Conservation (phyloP, 1,140 invertebrate genomes). For the Drosophila subobscura region DNA sequence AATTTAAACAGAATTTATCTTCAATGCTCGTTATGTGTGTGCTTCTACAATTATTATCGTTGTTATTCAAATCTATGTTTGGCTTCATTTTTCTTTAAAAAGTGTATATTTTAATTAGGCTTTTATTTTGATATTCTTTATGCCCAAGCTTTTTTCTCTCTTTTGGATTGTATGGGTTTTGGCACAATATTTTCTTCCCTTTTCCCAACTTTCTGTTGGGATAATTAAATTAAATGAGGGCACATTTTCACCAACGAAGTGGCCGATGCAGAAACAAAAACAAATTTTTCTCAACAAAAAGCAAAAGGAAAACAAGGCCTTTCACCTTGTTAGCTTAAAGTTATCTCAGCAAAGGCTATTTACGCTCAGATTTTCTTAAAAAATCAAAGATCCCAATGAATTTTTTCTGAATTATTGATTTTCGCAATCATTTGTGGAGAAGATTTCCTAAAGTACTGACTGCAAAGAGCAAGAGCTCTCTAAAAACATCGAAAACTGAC, state of each 20-base stretch:
- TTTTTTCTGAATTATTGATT: too few relatives aligned
- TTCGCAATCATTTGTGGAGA: too few relatives aligned
- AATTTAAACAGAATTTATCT: too few relatives aligned
- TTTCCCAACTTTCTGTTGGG: background rate
- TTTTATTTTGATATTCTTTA: constrained; percentile 27
- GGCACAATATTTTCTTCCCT: constrained; percentile 5
- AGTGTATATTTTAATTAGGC: constrained; percentile 14
- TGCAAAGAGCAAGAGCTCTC: too few relatives aligned
- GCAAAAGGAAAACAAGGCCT: constrained; percentile 10
- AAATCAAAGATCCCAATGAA: too few relatives aligned
- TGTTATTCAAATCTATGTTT: background rate
- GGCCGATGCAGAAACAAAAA: constrained; percentile 5
- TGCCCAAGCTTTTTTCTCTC: constrained; percentile 6
- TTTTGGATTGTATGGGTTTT: constrained; percentile 12
- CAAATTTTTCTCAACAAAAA: constrained; percentile 13
- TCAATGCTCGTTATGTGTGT: too few relatives aligned
- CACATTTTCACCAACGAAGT: constrained; percentile 15
- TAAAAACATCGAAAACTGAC: too few relatives aligned
- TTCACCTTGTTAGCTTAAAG: background rate
- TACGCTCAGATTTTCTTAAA: accelerated
- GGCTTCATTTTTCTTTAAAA: background rate
- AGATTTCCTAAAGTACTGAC: too few relatives aligned
- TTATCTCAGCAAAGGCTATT: too few relatives aligned
- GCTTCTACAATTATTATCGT: too few relatives aligned
- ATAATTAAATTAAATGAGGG: constrained; percentile 56